These are phyloP conservation scores for Galagoides demidoff DNA, from an alignment of 2,797 vertebrate species.

Conservation along the genomic window DNA sequence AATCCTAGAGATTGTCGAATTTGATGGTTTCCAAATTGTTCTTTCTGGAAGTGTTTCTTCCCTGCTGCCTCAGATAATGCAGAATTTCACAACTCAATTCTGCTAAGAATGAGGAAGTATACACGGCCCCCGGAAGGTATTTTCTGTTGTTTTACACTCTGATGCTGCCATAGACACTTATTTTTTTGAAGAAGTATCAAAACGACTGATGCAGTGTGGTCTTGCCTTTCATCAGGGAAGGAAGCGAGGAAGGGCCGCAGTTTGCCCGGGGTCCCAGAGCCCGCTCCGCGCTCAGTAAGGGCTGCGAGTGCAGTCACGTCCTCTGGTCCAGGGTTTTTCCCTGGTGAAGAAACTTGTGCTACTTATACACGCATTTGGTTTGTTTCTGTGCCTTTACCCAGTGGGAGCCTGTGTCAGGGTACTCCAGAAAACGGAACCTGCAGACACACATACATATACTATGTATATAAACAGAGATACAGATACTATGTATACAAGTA, in stretches of 20 bases:
- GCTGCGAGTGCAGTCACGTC: fast-evolving
- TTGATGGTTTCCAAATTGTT: neutral
- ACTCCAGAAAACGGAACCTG: neutral
- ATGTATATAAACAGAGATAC: no score
- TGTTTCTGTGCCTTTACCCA: neutral
- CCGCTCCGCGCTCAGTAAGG: fast-evolving
- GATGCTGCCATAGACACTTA: neutral
- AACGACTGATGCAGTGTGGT: neutral
- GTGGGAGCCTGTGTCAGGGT: neutral
- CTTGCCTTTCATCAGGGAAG: neutral
- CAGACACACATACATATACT: no score
- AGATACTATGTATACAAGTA: no score
- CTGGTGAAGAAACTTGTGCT: neutral
- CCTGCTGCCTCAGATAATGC: neutral
- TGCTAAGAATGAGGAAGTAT: neutral
- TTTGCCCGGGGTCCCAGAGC: neutral
- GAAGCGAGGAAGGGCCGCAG: no score
- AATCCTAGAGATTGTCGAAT: neutral
- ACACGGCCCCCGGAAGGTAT: no score
- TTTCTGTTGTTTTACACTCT: neutral
- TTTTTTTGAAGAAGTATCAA: neutral
- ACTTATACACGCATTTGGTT: fast-evolving
- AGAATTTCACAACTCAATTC: neutral
- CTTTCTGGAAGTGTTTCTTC: neutral
- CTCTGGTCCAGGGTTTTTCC: neutral